Evolutionary conservation across 2,888 invertebrate species (phyloP).

Genomic region (Platypus cylindrus): DNA sequence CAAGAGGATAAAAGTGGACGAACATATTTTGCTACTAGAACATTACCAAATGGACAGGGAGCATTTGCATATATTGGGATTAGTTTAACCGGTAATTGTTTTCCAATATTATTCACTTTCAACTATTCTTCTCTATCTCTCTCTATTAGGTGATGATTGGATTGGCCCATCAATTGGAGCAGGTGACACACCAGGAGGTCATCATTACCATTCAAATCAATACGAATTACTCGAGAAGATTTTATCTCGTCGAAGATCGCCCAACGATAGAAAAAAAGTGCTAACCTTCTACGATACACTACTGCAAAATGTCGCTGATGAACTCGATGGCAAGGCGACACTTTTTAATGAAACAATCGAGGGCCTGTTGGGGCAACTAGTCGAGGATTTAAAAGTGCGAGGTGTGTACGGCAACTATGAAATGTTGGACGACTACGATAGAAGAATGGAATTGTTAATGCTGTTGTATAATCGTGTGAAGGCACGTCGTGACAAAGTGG

Average conservation of each 20-base stretch:
- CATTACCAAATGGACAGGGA: conserved; percentile 34
- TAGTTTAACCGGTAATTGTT: conserved; percentile 27
- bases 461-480: conserved; percentile 28
- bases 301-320: conserved; percentile 34
- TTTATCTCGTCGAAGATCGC: conserved; percentile 29
- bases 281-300: conserved; percentile 34
- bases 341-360: conserved; percentile 28
- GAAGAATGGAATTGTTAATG: conserved; percentile 27
- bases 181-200: conserved; percentile 11
- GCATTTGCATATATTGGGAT: conserved; percentile 37
- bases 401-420: conserved; percentile 25
- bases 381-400: conserved; percentile 27
- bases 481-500: conserved; percentile 21
- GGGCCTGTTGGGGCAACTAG: conserved; percentile 28
- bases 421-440: conserved; percentile 22
- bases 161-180: conserved; percentile 10
- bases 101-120: not conserved
- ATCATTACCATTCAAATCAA: conserved; percentile 21
- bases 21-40: conserved; percentile 37
- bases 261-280: conserved; percentile 30
- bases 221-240: conserved; percentile 34
- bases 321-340: conserved; percentile 30
- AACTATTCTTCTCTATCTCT: not conserved
- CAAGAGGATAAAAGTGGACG: conserved; percentile 27
- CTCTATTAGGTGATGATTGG: conserved; percentile 11